Conservation (phyloP, 2,113 vertebrate genomes). For the Phaethon lepturus region DNA sequence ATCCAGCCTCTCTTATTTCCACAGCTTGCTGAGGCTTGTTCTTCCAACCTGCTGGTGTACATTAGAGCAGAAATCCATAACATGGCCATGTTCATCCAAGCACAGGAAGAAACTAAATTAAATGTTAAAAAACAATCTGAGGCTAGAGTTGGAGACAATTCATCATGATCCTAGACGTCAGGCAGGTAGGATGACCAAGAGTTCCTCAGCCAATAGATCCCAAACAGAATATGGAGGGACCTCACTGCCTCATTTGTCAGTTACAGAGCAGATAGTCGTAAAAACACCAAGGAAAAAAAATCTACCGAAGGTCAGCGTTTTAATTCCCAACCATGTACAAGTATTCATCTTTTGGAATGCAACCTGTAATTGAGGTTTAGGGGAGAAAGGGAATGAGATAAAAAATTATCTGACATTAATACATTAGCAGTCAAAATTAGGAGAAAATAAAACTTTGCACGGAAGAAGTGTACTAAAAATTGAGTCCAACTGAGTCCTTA, state of each 20-base stretch:
- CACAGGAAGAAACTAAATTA: conserved; percentile 99
- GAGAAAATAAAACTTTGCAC: conserved; percentile 33
- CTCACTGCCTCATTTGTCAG: conserved; percentile 82
- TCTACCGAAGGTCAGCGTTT: conserved; percentile 82
- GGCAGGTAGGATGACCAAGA: conserved; percentile 86
- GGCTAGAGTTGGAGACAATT: conserved; percentile 93
- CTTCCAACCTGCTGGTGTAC: conserved; percentile 95
- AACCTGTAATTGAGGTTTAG: conserved; percentile 59
- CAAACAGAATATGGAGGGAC: conserved; percentile 77
- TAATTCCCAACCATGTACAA: conserved; percentile 61
- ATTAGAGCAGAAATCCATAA: conserved; percentile 99
- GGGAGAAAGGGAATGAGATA: not conserved
- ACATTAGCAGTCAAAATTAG: conserved; percentile 44
- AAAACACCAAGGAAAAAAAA: conserved; percentile 77
- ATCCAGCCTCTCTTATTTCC: conserved; percentile 97
- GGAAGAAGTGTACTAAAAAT: not conserved
- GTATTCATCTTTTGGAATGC: conserved; percentile 70
- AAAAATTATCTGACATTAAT: conserved; percentile 51
- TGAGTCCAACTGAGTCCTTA: not conserved
- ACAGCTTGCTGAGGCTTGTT: conserved; percentile 89
- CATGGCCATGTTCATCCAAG: conserved; percentile 96
- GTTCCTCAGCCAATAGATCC: conserved; percentile 83
- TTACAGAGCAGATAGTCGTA: conserved; percentile 77
- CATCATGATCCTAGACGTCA: conserved; percentile 94
- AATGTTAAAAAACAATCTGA: conserved; percentile 99